Conservation (phyloP, 2,113 vertebrate genomes). For the Syngnathus typhle region DNA sequence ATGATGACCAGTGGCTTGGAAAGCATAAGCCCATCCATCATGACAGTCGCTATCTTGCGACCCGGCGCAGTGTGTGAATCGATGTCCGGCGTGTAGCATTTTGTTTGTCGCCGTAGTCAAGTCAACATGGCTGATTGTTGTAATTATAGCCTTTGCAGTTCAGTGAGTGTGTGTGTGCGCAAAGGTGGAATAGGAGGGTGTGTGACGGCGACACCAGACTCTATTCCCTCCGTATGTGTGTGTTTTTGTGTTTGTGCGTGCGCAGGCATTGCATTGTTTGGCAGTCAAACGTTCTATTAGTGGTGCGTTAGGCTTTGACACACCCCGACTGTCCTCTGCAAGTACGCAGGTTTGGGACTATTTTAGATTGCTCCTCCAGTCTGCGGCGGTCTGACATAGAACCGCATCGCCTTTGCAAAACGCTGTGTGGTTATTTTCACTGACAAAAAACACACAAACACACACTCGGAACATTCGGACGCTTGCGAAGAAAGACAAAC, state of each 20-base stretch:
- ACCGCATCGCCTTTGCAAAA: conserved; percentile 39
- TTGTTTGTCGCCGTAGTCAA: conserved; percentile 25
- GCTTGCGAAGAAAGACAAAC: conserved; percentile 27
- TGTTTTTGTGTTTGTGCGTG: conserved; percentile 29
- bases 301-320: conserved; percentile 55
- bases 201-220: conserved; percentile 52
- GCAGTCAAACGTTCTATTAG: conserved; percentile 59
- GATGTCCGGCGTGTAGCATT: conserved; percentile 32
- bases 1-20: conserved; percentile 62
- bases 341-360: conserved; percentile 59
- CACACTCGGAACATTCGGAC: conserved; percentile 10
- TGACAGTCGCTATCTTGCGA: conserved; percentile 36
- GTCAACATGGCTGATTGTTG: conserved; percentile 44
- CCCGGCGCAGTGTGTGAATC: conserved; percentile 35
- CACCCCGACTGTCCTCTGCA: conserved; percentile 57
- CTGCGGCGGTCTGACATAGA: conserved; percentile 42
- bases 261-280: conserved; percentile 52
- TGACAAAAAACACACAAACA: conserved; percentile 12
- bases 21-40: conserved; percentile 60
- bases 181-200: conserved; percentile 48
- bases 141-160: conserved; percentile 48
- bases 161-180: conserved; percentile 11
- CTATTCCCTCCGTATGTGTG: conserved; percentile 30
- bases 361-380: conserved; percentile 46
- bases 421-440: conserved; percentile 43